phyloP scores from a whole-genome alignment of 2,888 invertebrate genomes.

The Melinopterus prodromus region DNA sequence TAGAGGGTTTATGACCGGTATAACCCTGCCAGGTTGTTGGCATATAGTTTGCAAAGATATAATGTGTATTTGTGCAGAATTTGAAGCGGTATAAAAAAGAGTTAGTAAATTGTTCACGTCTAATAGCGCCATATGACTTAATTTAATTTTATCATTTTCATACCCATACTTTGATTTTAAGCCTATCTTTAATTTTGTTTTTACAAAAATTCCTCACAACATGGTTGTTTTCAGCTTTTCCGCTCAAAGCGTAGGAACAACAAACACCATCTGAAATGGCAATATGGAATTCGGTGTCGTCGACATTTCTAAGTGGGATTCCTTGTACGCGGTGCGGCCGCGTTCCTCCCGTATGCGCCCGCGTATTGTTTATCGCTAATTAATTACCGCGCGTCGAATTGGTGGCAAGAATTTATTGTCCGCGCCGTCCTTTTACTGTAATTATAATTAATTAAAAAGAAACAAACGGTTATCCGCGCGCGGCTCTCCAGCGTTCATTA shows the following conservation, averaged over 20 bases:
- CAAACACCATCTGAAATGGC: background rate
- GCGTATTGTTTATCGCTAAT: constrained; percentile 4
- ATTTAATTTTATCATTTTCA: no score
- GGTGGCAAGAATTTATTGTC: constrained; percentile 4
- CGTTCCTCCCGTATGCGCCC: background rate
- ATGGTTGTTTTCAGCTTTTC: no score
- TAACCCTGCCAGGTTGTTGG: no score
- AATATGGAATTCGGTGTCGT: background rate
- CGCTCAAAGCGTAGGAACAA: background rate
- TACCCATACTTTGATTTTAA: no score
- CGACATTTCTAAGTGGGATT: background rate
- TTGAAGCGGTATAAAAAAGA: no score
- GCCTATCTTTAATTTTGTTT: no score
- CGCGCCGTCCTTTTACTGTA: background rate
- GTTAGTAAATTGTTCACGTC: no score
- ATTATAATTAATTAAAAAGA: constrained; percentile 4
- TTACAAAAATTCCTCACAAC: no score
- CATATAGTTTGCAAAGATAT: no score
- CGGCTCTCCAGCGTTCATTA: background rate
- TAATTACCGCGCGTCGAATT: background rate
- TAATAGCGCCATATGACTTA: no score
- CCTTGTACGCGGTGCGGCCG: background rate
- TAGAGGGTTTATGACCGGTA: no score
- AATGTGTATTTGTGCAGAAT: no score
- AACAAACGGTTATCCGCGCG: constrained; percentile 4